These are phyloP conservation scores for Morbakka virulenta DNA, from an alignment of 30 jellyfish, hydroid and myxozoan species.

Conservation along the genomic window DNA sequence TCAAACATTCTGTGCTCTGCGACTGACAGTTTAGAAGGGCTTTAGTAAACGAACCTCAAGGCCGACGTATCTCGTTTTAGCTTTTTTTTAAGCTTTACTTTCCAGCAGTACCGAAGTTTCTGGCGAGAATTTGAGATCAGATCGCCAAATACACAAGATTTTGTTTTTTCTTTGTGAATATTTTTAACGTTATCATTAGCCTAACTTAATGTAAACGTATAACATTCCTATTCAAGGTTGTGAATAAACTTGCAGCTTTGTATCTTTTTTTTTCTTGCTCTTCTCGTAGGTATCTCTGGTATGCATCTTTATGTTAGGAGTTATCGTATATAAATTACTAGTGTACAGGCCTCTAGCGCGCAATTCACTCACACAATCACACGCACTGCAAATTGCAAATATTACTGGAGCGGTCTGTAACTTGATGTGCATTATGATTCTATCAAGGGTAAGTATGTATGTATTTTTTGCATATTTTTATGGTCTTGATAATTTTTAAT, in stretches of 20 bases:
- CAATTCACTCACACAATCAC: constrained; percentile 69
- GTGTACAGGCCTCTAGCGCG: constrained; percentile 95
- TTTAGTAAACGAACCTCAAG: too few relatives aligned
- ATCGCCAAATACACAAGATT: too few relatives aligned
- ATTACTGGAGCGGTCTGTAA: constrained; percentile 97
- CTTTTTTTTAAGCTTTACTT: too few relatives aligned
- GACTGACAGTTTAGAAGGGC: neutral
- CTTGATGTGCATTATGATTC: constrained; percentile 93
- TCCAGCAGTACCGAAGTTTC: too few relatives aligned
- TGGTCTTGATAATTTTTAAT: neutral
- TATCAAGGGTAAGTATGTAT: constrained; percentile 75
- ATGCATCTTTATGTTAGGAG: constrained; percentile 93
- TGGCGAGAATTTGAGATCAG: too few relatives aligned
- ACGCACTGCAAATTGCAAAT: constrained; percentile 96
- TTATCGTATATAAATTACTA: constrained; percentile 86
- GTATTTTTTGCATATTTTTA: neutral
- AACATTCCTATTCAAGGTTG: too few relatives aligned
- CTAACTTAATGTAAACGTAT: too few relatives aligned
- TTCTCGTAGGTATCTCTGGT: constrained; percentile 86
- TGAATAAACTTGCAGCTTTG: too few relatives aligned
- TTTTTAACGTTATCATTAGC: too few relatives aligned
- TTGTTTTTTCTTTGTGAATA: too few relatives aligned
- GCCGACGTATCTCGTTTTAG: too few relatives aligned
- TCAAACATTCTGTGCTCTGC: neutral
- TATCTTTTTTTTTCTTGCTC: too few relatives aligned